Percentiles rank a stretch among this genome's conserved stretches.
These are phyloP conservation scores for Scelioninae gen. 2 DNA, from an alignment of 2,888 invertebrate genomes.

Conservation along the genomic window DNA sequence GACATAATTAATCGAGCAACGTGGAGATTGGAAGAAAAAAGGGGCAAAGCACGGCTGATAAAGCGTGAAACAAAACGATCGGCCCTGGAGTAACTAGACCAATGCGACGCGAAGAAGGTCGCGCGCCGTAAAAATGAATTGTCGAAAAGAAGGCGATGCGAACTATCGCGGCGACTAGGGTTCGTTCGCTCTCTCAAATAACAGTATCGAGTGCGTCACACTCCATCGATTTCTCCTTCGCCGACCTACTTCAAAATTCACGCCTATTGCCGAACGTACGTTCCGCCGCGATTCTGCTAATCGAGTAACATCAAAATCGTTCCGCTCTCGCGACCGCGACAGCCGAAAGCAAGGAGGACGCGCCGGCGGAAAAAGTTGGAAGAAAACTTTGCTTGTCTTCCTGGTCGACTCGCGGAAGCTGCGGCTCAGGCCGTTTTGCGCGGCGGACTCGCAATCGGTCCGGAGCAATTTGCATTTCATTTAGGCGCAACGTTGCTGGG, in stretches of 20 bases:
- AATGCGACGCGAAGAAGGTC: constrained; percentile 36
- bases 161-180: background rate
- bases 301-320: constrained; percentile 36
- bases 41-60: constrained; percentile 17
- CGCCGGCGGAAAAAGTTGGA: too few relatives aligned
- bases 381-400: too few relatives aligned
- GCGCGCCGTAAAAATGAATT: constrained; percentile 35
- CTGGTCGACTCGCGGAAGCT: too few relatives aligned
- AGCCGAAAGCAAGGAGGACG: background rate
- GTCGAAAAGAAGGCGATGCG: constrained; percentile 27
- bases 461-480: too few relatives aligned
- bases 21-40: constrained; percentile 22
- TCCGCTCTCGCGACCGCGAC: constrained; percentile 36
- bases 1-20: constrained; percentile 43
- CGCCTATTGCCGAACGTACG: constrained; percentile 38
- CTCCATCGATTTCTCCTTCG: constrained; percentile 36
- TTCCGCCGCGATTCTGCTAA: constrained; percentile 25
- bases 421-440: too few relatives aligned
- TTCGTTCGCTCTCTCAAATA: constrained; percentile 36
- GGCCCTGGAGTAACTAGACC: constrained; percentile 42
- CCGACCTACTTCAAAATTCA: constrained; percentile 44
- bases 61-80: constrained; percentile 28
- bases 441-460: too few relatives aligned
- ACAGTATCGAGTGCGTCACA: constrained; percentile 32
- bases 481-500: too few relatives aligned